Evolutionary conservation across 92 coral and sea anemone genomes (phyloP), one percentile per base, ranked within the genome.

Genomic region (Porites rus): DNA sequence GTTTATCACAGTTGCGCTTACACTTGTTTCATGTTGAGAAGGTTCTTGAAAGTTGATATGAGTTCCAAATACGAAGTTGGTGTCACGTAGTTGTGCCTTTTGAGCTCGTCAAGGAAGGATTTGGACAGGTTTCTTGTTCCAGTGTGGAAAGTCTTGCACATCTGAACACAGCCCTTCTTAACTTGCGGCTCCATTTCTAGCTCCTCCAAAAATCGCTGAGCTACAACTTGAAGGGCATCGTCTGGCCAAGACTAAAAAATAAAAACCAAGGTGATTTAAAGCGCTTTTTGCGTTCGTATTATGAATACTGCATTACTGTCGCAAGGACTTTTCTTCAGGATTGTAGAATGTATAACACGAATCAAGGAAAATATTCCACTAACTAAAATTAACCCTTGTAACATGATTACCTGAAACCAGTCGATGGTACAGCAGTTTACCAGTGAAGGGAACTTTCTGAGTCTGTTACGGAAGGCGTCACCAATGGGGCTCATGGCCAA

Each of bases 401-500:
- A 13, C 54, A 19, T 22, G 43, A 52, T 66, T 86, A 97, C 99
- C 99, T 97, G 99, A 87, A 97, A 97, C 99, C 99, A 97, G 85
- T 97, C 99, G 53, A 97, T 97, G 66, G 99, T 97, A 68, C 99
- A 97, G 72, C 99, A 97, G 80, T 97, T 97, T 74, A 97, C 99
- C 31, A 97, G 92, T 17, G 99, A 97, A 11, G 99, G 99, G 84
- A 97, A 97, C 81, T 97, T 97, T 69, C 99, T 90, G 91, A 97
- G 90, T 69, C 99, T 94, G 89, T 94, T 95, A 2, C 99, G 91
- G 86, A 97, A 97, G 22, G 99, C 99, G 74, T 97, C 99, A 69
- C 99, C 99, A 81, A 97, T 97, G 59, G 99, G 99, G 74, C 99
- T 97, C 99, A 97, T 97, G 38, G 99, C 99, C 31, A 97, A 88